Percentiles rank a stretch among this genome's conserved stretches.
These are phyloP conservation scores for Caenorhabditis drosophilae DNA, from an alignment of 2,888 invertebrate genomes.

Conservation along the genomic window DNA sequence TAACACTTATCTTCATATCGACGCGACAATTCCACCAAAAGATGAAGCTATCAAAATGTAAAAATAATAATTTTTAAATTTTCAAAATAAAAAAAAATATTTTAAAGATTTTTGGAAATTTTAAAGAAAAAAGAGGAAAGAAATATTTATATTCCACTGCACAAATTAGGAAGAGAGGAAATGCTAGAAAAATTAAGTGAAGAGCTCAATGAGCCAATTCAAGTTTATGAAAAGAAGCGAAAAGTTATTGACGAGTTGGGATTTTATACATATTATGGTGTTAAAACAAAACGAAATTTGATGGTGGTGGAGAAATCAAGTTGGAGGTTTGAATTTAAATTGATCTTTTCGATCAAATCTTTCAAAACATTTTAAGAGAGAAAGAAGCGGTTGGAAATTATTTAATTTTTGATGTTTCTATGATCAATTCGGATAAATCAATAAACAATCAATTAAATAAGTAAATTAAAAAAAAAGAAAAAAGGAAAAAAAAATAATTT, in stretches of 20 bases:
- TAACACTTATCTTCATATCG: conserved; percentile 13
- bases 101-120: background rate
- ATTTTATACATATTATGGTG: conserved; percentile 4
- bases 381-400: too few relatives aligned
- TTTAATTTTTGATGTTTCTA: too few relatives aligned
- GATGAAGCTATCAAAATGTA: background rate
- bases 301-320: conserved; percentile 6
- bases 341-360: too few relatives aligned
- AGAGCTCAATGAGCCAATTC: conserved; percentile 5
- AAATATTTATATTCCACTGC: conserved; percentile 11
- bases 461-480: too few relatives aligned
- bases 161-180: conserved; percentile 11
- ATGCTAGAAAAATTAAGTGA: conserved; percentile 7
- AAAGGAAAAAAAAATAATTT: too few relatives aligned
- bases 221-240: conserved; percentile 7
- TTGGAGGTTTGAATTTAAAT: too few relatives aligned
- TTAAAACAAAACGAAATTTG: conserved; percentile 3
- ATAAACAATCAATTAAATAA: too few relatives aligned
- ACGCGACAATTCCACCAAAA: background rate
- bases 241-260: background rate
- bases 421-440: too few relatives aligned
- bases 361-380: too few relatives aligned
- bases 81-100: conserved; percentile 2
- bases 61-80: background rate
- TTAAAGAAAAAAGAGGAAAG: background rate